Base-by-base conservation (phyloP, 1,140 invertebrate genomes). In the Thaumetopoea pityocampa region DNA sequence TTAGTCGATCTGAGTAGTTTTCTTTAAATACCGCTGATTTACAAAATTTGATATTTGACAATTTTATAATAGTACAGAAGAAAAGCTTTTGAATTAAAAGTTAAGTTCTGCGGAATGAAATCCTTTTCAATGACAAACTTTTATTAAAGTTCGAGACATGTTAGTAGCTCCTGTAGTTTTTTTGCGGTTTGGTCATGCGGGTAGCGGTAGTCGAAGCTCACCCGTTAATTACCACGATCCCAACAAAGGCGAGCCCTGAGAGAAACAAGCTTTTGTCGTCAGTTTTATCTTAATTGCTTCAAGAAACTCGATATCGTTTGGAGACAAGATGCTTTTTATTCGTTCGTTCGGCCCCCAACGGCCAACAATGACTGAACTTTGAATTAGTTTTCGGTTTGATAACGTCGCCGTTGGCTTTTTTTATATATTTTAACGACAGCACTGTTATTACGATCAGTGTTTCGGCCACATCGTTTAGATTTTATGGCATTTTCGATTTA, bases 271-370 rank as follows among this genome's bases (percentile, higher is more conserved):
- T 62, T 67, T 72, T 57, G 57, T 63, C 55, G 44, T 52, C 51
- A 45, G 63, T 66, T 64, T 72, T 76, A 76, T 70, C 67, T 72
- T 76, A 72, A 76, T 72, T 76, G 57, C 68, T 67, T 70, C 55
- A 64, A 66, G 67, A 72, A 74, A 71, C 61, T 72, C 60, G 58
- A 68, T 68, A 73, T 70, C 67, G 63, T 67, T 63, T 59, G 54
- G 58, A 50, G 69, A 66, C 62, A 65, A 62, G 61, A 65, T 64
- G 67, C 57, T 70, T 69, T 68, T 70, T 72, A 65, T 69, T 57
- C 52, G 49, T 50, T 41, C 41, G 45, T 47, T 47, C 51, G 35
- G 41, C 48, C 54, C 51, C 48, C 26, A 37, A 57, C 40, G 58
- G 58, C 57, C 61, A 70, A 69, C 63, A 65, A 63, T 64, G 61